Conservation (phyloP, 2,888 invertebrate genomes). For the Clitarchus hookeri region DNA sequence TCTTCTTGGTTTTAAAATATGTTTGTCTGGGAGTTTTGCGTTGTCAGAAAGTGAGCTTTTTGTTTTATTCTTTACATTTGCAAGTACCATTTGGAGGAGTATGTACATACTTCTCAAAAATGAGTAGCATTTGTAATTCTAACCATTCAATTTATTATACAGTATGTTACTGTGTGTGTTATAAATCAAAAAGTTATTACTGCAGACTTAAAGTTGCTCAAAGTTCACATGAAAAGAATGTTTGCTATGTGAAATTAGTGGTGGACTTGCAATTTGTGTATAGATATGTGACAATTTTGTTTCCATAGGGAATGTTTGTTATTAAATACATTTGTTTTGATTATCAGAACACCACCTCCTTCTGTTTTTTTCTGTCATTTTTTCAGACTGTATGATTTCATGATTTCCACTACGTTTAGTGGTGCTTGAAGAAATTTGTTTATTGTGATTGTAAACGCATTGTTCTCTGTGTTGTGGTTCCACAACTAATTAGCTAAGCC, state of each 20-base stretch:
- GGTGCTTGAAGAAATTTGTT: background rate
- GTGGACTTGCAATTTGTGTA: background rate
- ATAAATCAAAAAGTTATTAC: conserved; percentile 6
- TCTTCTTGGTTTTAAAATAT: background rate
- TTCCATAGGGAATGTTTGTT: conserved; percentile 14
- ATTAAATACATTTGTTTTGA: background rate
- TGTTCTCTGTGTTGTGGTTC: background rate
- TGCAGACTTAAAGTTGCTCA: conserved; percentile 14
- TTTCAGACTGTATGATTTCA: background rate
- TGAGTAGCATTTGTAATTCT: conserved; percentile 7
- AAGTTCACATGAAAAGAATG: conserved; percentile 8
- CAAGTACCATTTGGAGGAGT: background rate
- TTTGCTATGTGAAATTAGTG: conserved; percentile 14
- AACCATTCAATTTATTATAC: background rate
- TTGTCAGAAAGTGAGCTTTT: background rate
- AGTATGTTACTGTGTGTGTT: conserved; percentile 14
- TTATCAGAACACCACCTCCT: conserved; percentile 6
- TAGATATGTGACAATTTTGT: background rate
- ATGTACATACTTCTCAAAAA: background rate
- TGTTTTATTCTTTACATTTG: background rate
- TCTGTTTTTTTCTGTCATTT: background rate
- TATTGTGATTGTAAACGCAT: background rate
- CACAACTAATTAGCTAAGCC: background rate
- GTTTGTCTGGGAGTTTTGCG: background rate
- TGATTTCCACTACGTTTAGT: background rate